Base-by-base conservation (phyloP, 2,888 invertebrate genomes). In the Hirtodrosophila confusa region DNA sequence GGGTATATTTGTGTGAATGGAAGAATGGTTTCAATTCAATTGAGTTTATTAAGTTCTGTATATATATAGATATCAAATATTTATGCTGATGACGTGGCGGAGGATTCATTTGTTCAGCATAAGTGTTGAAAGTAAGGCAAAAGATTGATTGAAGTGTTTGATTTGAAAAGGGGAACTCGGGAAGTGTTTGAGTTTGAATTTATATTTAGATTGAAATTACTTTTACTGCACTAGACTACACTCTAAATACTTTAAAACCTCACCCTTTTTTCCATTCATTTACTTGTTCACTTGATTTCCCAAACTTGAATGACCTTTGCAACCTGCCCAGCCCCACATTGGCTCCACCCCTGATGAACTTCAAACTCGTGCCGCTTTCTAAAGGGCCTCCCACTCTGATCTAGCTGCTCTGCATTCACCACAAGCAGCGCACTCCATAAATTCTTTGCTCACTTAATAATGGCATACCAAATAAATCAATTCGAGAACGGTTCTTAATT, bases 391-490 rank as follows among this genome's bases (percentile, higher is more conserved):
- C 3, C 7, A 3, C 27, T 9, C 48, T 41, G 49, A 72, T 66
- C 62, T 51, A 48, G 9, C 44, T 35, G 53, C 47, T 53, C 40
- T 48, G 41, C 53, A 56, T 58, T 43, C 77, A 85, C 27, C 27
- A 6, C 27, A 27, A 17, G 2, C 2, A 27, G 3, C 27, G 31
- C 31, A 31, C 71, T 86, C 61, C 70, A 86, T 86, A 73, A 86
- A 80, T 77, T 77, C 53, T 31, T 23, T 35, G 29, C 39, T 56
- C 55, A 60, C 70, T 65, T 57, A 40, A 68, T 64, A 53, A 69
- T 64, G 78, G 48, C 68, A 54, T 76, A 72, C 60, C 75, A 55
- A 61, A 83, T 86, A 86, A 80, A 86, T 83, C 86, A 83, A 72
- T 67, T 57, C 50, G 56, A 57, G 69, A 79, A 79, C 69, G 69